Conservation (phyloP, 2,797 vertebrate genomes). For the Poliocrania exsul region DNA sequence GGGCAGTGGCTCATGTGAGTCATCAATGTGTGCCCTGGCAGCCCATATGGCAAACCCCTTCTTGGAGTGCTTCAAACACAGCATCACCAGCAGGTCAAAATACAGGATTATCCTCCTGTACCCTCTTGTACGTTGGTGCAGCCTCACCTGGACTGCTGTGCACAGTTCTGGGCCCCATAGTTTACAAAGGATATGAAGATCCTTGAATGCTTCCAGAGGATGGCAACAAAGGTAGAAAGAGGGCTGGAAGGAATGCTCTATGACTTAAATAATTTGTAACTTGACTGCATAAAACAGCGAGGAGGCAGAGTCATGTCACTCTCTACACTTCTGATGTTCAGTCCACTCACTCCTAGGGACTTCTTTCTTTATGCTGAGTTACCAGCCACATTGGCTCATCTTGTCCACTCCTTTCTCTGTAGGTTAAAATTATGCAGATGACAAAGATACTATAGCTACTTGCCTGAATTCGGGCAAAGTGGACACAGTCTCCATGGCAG, state of each 20-base stretch:
- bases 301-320: neutral
- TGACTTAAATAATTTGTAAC: neutral
- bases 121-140: neutral
- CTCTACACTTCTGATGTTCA: neutral
- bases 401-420: neutral
- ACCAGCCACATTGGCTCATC: neutral
- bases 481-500: neutral
- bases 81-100: neutral
- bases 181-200: neutral
- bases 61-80: neutral
- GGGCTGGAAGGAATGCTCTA: neutral
- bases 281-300: neutral
- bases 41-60: neutral
- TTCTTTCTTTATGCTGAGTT: neutral
- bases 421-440: neutral
- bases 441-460: neutral
- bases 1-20: neutral
- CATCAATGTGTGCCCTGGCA: neutral
- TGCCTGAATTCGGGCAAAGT: neutral
- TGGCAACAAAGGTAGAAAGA: neutral
- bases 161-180: neutral
- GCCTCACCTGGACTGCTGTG: no score
- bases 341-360: neutral
- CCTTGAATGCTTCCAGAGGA: neutral
- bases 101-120: neutral